Conservation (phyloP, 2,888 invertebrate genomes). For the Mythimna loreyi region DNA sequence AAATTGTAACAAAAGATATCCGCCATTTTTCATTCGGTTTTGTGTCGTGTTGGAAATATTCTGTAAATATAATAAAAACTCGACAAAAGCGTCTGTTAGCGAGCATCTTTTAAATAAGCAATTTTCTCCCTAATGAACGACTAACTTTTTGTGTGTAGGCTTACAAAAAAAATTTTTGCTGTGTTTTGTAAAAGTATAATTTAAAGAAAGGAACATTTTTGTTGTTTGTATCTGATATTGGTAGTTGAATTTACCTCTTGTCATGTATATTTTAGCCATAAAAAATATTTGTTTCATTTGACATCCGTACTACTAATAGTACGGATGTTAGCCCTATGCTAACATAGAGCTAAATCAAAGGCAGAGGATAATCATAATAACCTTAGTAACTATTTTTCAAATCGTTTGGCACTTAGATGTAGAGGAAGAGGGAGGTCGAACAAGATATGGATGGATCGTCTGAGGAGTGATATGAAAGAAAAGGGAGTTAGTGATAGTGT, state of each 20-base stretch:
- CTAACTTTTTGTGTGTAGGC: conserved; percentile 35
- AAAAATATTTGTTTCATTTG: not conserved
- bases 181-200: conserved; percentile 18
- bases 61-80: conserved; percentile 54
- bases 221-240: not conserved
- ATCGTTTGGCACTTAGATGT: too few species aligned
- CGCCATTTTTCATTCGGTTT: conserved; percentile 13
- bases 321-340: too few species aligned
- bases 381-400: too few species aligned
- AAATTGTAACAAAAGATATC: not conserved
- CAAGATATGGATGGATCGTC: too few species aligned
- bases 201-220: not conserved
- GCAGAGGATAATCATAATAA: too few species aligned
- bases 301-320: too few species aligned
- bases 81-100: conserved; percentile 44
- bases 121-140: conserved; percentile 55
- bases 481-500: too few species aligned
- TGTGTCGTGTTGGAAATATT: conserved; percentile 28
- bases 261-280: not conserved
- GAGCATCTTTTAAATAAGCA: conserved; percentile 60
- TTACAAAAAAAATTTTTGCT: conserved; percentile 29
- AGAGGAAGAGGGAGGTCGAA: too few species aligned
- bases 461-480: too few species aligned
- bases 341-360: too few species aligned
- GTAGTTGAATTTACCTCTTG: not conserved